Evolutionary conservation across 2,797 vertebrate species (phyloP).

Genomic region (Sebastes itinus): DNA sequence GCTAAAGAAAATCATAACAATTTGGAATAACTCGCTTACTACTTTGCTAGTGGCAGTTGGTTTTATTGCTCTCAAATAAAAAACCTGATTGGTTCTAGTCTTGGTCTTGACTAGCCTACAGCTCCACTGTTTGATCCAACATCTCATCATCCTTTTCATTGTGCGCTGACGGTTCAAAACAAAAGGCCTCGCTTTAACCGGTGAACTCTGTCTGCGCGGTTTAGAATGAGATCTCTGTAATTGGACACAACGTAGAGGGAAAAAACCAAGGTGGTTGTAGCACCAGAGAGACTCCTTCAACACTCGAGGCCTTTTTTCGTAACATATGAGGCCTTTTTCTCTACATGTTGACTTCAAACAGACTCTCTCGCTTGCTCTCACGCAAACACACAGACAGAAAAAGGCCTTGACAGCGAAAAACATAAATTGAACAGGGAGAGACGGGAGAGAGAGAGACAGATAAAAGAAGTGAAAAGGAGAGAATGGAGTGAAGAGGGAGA

Average conservation of each 20-base stretch:
- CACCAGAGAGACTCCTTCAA: constrained; percentile 37
- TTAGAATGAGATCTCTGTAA: constrained; percentile 47
- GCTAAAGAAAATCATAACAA: constrained; percentile 13
- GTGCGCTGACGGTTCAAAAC: constrained; percentile 18
- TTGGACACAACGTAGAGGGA: constrained; percentile 42
- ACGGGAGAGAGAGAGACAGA: constrained; percentile 44
- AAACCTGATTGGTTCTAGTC: constrained; percentile 24
- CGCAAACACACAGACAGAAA: constrained; percentile 52
- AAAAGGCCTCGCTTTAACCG: constrained; percentile 32
- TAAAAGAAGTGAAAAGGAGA: constrained; percentile 59
- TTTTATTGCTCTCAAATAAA: constrained; percentile 47
- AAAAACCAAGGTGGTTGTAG: constrained; percentile 35
- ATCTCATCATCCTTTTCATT: constrained; percentile 19
- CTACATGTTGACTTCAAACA: constrained; percentile 69
- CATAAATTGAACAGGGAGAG: constrained; percentile 47
- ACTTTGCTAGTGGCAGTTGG: constrained; percentile 31
- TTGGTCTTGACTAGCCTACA: constrained; percentile 26
- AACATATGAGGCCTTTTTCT: constrained; percentile 51
- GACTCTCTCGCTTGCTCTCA: constrained; percentile 53
- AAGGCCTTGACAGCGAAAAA: constrained; percentile 62
- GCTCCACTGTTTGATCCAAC: constrained; percentile 32
- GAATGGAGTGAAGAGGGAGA: constrained; percentile 46
- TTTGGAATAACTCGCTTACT: constrained; percentile 8
- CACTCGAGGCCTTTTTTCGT: constrained; percentile 53
- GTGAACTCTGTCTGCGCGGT: constrained; percentile 32